Evolutionary conservation across 2,888 invertebrate genomes (phyloP).

Genomic region (Pelosia muscerda): DNA sequence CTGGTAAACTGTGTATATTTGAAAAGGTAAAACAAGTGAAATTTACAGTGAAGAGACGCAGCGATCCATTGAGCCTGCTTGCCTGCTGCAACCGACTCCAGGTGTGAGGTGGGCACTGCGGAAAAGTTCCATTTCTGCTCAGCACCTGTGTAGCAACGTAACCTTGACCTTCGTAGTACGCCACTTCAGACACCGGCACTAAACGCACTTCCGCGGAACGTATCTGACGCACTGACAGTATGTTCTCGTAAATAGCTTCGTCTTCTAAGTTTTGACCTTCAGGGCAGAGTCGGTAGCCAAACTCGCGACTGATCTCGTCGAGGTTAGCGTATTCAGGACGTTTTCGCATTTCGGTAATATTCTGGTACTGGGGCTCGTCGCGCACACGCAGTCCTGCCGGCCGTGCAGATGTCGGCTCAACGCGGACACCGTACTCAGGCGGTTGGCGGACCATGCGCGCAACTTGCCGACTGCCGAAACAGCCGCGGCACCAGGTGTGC

Average conservation of each 20-base stretch:
- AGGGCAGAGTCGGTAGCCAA: conserved; percentile 83
- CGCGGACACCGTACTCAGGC: conserved; percentile 79
- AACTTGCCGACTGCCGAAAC: conserved; percentile 70
- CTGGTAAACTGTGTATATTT: conserved; percentile 28
- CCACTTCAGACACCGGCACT: conserved; percentile 84
- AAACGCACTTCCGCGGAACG: conserved; percentile 85
- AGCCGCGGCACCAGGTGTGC: conserved; percentile 70
- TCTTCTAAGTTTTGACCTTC: conserved; percentile 85
- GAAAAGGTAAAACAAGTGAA: conserved; percentile 44
- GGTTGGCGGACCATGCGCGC: conserved; percentile 80
- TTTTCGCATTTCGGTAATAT: conserved; percentile 80
- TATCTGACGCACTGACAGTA: conserved; percentile 82
- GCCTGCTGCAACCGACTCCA: conserved; percentile 82
- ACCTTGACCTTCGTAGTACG: conserved; percentile 83
- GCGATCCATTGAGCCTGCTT: conserved; percentile 74
- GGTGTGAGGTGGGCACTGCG: conserved; percentile 83
- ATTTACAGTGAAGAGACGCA: conserved; percentile 80
- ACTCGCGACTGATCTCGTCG: conserved; percentile 84
- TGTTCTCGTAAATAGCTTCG: conserved; percentile 84
- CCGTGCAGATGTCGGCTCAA: conserved; percentile 71
- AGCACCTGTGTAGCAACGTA: conserved; percentile 83
- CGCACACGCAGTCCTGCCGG: conserved; percentile 77
- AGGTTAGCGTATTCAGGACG: conserved; percentile 83
- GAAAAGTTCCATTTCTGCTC: conserved; percentile 84
- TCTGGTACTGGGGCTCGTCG: conserved; percentile 83